Percentiles rank a stretch among this genome's conserved stretches.
These are phyloP conservation scores for Montipora foliosa DNA, from an alignment of 64 coral and sea anemone species.

Conservation along the genomic window DNA sequence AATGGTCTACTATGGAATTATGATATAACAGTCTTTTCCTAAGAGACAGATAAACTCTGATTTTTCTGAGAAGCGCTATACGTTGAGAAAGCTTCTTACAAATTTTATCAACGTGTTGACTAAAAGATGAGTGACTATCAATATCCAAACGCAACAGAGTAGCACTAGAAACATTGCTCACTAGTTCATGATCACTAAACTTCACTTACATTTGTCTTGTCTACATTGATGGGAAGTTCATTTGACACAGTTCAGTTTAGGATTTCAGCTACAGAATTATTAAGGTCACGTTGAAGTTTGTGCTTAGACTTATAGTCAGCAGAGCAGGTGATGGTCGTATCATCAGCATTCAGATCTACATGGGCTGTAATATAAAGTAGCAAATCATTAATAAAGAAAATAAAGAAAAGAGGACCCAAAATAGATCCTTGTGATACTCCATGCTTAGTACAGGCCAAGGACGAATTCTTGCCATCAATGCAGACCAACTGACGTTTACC, in stretches of 20 bases:
- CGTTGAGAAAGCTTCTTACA: constrained; percentile 57
- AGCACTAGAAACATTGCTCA: constrained; percentile 38
- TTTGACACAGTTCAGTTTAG: constrained; percentile 16
- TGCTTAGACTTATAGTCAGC: constrained; percentile 7
- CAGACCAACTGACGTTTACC: no score
- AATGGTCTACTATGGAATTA: no score
- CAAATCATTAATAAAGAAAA: background rate
- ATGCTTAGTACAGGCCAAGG: no score
- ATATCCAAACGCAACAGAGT: constrained; percentile 49
- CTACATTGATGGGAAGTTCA: constrained; percentile 31
- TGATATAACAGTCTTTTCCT: background rate
- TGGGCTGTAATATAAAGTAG: no score
- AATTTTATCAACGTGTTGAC: constrained; percentile 26
- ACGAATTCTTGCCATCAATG: no score
- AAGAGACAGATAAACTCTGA: constrained; percentile 1
- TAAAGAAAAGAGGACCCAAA: no score
- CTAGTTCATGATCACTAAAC: background rate
- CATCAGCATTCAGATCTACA: no score
- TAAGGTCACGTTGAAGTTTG: constrained; percentile 6
- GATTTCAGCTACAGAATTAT: constrained; percentile 44
- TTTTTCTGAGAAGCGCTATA: constrained; percentile 17
- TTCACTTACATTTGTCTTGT: constrained; percentile 51
- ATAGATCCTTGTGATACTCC: no score
- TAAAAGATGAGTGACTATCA: constrained; percentile 41
- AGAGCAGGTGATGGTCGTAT: background rate